A percentile compares a stretch with the other conserved stretches of the same genome.
phyloP scores from a whole-genome alignment of 2,888 invertebrate species.

The Fragum fragum region DNA sequence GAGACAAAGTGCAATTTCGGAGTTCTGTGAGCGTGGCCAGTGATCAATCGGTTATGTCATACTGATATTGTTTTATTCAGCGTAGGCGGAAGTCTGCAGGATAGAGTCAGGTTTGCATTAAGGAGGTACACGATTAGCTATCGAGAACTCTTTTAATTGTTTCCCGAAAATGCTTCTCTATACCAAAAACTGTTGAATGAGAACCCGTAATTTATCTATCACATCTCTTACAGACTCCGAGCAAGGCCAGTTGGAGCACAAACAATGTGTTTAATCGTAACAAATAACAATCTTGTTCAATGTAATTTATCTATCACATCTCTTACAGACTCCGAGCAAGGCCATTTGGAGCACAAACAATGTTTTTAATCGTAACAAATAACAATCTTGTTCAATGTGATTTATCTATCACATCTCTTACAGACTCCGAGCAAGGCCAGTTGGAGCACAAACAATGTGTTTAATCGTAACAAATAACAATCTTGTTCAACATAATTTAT shows the following conservation, averaged over 20 bases:
- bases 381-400: slow-evolving; percentile 47
- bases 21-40: too few relatives aligned
- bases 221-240: slow-evolving; percentile 44
- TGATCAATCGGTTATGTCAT: too few relatives aligned
- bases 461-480: slow-evolving; percentile 30
- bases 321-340: slow-evolving; percentile 45
- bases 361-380: slow-evolving; percentile 21
- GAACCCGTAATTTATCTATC: too few relatives aligned
- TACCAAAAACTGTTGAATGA: background rate
- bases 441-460: slow-evolving; percentile 49
- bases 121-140: too few relatives aligned
- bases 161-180: background rate
- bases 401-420: slow-evolving; percentile 20
- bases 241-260: slow-evolving; percentile 54
- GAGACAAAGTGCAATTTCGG: too few relatives aligned
- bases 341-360: slow-evolving; percentile 55
- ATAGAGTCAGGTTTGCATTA: too few relatives aligned
- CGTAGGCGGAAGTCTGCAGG: too few relatives aligned
- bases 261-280: slow-evolving; percentile 23
- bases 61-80: too few relatives aligned
- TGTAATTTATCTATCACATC: too few relatives aligned
- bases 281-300: slow-evolving; percentile 42
- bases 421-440: slow-evolving; percentile 51
- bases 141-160: too few relatives aligned
- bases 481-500: slow-evolving; percentile 56